Conservation (phyloP, 2,888 invertebrate species). For the Drosophila meridionalis region DNA sequence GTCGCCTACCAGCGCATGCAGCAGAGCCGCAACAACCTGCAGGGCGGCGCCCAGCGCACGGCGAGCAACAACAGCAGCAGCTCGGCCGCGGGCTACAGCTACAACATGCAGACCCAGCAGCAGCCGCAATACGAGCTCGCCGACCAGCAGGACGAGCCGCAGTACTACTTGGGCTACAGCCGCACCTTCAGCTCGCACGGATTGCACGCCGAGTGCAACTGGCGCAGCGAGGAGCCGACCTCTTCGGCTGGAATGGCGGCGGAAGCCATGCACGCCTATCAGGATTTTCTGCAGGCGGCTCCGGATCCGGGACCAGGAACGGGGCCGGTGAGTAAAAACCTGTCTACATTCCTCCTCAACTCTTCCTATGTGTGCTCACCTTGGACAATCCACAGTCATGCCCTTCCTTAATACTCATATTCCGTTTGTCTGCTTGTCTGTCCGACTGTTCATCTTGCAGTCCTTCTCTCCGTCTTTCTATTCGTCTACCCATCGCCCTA, state of each 20-base stretch:
- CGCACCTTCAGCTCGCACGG: background rate
- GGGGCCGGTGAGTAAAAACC: background rate
- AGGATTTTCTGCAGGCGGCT: slow-evolving; percentile 11
- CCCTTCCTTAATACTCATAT: background rate
- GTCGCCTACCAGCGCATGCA: slow-evolving; percentile 75
- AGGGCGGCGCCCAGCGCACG: slow-evolving; percentile 13
- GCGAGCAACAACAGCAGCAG: slow-evolving; percentile 27
- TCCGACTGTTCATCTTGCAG: background rate
- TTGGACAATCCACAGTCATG: background rate
- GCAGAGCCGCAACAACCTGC: slow-evolving; percentile 63
- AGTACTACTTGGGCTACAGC: background rate
- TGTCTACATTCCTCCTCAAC: background rate
- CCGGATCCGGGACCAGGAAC: slow-evolving; percentile 3
- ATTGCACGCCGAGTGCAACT: background rate
- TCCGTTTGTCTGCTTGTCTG: background rate
- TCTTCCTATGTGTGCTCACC: background rate
- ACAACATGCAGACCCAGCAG: slow-evolving; percentile 8
- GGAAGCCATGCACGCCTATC: background rate
- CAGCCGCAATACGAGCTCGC: slow-evolving; percentile 3
- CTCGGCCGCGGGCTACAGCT: background rate
- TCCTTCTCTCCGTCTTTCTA: background rate
- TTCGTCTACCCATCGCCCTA: background rate
- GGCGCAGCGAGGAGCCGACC: background rate
- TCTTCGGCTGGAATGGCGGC: background rate
- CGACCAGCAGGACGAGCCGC: background rate